Conservation (phyloP, 2,113 vertebrate genomes). For the Lethenteron camtschaticum region DNA sequence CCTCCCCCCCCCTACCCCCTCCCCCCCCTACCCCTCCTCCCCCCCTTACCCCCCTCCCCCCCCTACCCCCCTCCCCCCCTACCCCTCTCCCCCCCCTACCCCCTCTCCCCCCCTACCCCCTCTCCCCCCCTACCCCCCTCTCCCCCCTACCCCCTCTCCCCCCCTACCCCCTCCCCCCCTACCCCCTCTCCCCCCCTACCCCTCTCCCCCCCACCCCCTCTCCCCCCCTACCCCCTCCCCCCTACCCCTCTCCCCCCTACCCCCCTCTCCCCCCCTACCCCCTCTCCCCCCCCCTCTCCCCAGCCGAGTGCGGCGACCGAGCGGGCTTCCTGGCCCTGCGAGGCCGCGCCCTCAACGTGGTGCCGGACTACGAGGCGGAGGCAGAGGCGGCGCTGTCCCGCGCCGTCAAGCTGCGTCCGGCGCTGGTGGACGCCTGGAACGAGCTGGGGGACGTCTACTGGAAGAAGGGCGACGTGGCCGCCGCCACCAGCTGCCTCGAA, state of each 20-base stretch:
- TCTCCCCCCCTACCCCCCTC: not conserved
- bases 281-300: too few relatives aligned
- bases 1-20: too few relatives aligned
- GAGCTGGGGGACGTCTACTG: constrained; percentile 65
- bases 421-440: constrained; percentile 61
- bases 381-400: constrained; percentile 50
- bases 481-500: constrained; percentile 54
- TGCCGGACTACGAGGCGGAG: constrained; percentile 26
- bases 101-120: too few relatives aligned
- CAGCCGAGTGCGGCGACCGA: constrained; percentile 29
- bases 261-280: too few relatives aligned
- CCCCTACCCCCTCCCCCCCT: too few relatives aligned
- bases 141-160: too few relatives aligned
- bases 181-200: not conserved
- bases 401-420: constrained; percentile 55
- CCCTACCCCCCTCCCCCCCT: too few relatives aligned
- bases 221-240: not conserved
- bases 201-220: not conserved
- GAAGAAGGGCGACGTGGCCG: constrained; percentile 51
- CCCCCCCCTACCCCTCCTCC: not conserved
- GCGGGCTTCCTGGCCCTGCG: constrained; percentile 38
- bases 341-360: constrained; percentile 45
- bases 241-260: not conserved
- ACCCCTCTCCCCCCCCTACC: too few relatives aligned
- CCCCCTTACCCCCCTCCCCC: too few relatives aligned